Evolutionary conservation across 2,888 invertebrate genomes (phyloP).

Genomic region (Morpho achilles): DNA sequence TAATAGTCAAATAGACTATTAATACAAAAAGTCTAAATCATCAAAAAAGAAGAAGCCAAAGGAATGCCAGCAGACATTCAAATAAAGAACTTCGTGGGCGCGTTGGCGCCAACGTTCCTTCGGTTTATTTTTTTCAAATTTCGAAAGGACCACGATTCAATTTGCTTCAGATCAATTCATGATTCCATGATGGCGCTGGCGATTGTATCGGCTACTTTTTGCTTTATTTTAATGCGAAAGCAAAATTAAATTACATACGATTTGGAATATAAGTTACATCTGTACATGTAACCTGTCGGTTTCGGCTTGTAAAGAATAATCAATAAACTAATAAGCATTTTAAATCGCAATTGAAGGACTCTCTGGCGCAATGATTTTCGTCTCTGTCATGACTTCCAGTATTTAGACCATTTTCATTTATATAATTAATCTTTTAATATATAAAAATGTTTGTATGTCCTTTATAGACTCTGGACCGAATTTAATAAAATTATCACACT

Average conservation of each 20-base stretch:
- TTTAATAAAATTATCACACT: too few species aligned
- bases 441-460: too few species aligned
- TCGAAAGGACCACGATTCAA: constrained; percentile 57
- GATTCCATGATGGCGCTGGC: constrained; percentile 32
- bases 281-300: background rate
- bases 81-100: constrained; percentile 67
- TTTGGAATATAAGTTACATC: background rate
- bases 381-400: too few species aligned
- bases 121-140: constrained; percentile 51
- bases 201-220: constrained; percentile 21
- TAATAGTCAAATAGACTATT: background rate
- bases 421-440: too few species aligned
- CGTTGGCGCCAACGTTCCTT: constrained; percentile 75
- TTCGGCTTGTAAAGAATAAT: too few species aligned
- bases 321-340: too few species aligned
- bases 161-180: constrained; percentile 55
- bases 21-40: constrained; percentile 21
- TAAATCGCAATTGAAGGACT: too few species aligned
- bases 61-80: constrained; percentile 52
- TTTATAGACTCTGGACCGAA: too few species aligned
- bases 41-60: constrained; percentile 47
- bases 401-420: too few species aligned
- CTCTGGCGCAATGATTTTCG: too few species aligned
- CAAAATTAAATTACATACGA: constrained; percentile 1
- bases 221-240: constrained; percentile 12